phyloP scores from a whole-genome alignment of 1,140 invertebrate species.

The Ceratitis capitata region DNA sequence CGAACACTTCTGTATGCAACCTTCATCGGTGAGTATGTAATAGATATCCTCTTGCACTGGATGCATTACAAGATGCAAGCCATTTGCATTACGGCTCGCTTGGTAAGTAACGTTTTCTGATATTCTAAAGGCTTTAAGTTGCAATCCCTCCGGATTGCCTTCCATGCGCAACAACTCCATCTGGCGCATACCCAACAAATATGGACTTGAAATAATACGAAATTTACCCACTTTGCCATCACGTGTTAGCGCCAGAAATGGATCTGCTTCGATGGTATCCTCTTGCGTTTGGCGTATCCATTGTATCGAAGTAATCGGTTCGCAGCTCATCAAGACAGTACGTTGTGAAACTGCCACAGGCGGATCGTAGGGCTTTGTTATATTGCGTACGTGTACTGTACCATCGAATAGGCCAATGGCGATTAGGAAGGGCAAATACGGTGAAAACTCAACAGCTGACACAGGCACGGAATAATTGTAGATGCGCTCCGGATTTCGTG shows the following conservation, averaged over 20 bases:
- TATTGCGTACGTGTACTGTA: conserved; percentile 77
- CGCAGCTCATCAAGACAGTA: conserved; percentile 69
- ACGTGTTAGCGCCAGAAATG: conserved; percentile 69
- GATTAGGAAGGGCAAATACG: conserved; percentile 74
- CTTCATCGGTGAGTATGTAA: conserved; percentile 84
- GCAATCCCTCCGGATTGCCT: conserved; percentile 71
- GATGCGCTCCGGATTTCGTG: conserved; percentile 78
- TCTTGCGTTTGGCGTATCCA: conserved; percentile 66
- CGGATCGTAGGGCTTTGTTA: conserved; percentile 64
- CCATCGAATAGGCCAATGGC: conserved; percentile 85
- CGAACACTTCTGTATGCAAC: conserved; percentile 81
- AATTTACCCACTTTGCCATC: conserved; percentile 71
- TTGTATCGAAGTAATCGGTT: conserved; percentile 73
- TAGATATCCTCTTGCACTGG: conserved; percentile 74
- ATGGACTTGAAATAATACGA: conserved; percentile 62
- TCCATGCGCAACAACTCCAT: conserved; percentile 74
- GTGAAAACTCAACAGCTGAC: conserved; percentile 79
- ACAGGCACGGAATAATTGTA: conserved; percentile 77
- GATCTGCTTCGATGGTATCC: conserved; percentile 63
- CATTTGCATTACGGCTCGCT: conserved; percentile 67
- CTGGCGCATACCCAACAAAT: conserved; percentile 67
- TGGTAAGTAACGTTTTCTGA: conserved; percentile 31
- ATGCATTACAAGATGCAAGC: conserved; percentile 73
- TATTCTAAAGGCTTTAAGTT: neutral
- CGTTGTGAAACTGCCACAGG: conserved; percentile 69